Evolutionary conservation across 1,140 invertebrate species (phyloP), one percentile per base, ranked within the genome.

Genomic region (Brachionus koreanus): DNA sequence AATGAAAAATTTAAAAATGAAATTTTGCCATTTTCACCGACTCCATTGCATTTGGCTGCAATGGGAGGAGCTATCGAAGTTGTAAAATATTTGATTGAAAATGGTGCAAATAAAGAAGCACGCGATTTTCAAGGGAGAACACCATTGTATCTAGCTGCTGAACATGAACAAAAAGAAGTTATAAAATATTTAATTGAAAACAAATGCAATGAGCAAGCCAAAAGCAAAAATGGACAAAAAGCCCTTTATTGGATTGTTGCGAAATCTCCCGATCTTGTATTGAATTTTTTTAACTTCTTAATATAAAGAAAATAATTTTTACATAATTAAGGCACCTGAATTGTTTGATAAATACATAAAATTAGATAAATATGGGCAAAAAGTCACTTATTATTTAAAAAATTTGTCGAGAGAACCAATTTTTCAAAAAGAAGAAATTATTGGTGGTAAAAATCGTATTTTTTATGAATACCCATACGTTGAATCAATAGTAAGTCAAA

Each of bases 401-500:
- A 75, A n/a, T 3, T 75, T 3, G 72, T 3, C 35, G 42, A 13
- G 72, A 75, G 10, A n/a, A n/a, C 72, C 72, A 29, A 29, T 29
- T 29, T 29, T 29, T 3, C 1, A 29, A 2, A 29, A 3, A 29
- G 29, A 29, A 29, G 29, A 29, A 29, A 29, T 29, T 1, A 29
- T 3, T 2, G 29, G 3, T 3, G 3, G 3, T 2, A 3, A 3
- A 29, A 29, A 29, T 29, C 1, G 29, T 29, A 3, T 3, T 29
- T 29, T 29, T 29, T 49, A 49, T 12, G 6, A 25, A 23, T 57
- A 13, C 25, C 39, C 39, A n/a, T 5, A 46, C n/a, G 39, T n/a
- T n/a, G 29, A 75, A n/a, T 75, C 72, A 52, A 75, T 75, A n/a
- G 72, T 75, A 75, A 43, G 12, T n/a, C n/a, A n/a, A n/a, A n/a